These are phyloP conservation scores for Coptodon bakossiorum DNA, from an alignment of 2,113 vertebrate genomes.

Conservation along the genomic window DNA sequence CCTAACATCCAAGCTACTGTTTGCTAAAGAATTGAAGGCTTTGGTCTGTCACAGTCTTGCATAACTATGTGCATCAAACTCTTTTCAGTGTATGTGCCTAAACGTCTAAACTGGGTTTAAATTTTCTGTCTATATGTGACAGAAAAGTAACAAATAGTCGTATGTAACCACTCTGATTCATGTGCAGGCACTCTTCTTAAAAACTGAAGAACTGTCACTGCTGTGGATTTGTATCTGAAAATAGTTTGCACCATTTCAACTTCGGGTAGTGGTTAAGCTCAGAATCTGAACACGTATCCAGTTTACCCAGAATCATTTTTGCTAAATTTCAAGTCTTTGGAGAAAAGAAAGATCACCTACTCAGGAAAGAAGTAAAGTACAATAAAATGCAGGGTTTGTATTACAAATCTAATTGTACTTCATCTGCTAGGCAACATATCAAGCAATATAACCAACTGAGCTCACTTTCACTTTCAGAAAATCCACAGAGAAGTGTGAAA, in stretches of 20 bases:
- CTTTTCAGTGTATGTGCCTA: not conserved
- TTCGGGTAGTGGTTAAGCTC: not conserved
- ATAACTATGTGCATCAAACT: not conserved
- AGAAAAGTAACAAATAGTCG: not conserved
- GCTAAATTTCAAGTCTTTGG: not conserved
- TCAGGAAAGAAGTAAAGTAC: not conserved
- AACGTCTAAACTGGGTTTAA: not conserved
- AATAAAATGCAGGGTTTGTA: not conserved
- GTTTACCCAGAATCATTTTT: not conserved
- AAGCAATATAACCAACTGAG: not conserved
- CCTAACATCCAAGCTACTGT: not conserved
- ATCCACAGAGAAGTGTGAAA: not conserved
- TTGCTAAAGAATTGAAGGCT: not conserved
- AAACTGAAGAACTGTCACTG: not conserved
- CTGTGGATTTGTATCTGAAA: not conserved
- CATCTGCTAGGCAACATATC: not conserved
- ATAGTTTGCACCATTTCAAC: not conserved
- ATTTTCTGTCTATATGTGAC: not conserved
- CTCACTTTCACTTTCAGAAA: not conserved
- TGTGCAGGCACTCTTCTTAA: not conserved
- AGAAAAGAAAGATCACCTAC: not conserved
- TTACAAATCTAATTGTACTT: not conserved
- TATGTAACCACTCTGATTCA: not conserved
- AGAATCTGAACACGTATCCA: not conserved
- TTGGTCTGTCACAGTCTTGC: not conserved